Evolutionary conservation across 2,113 vertebrate species (phyloP).

Genomic region (Protomyctophum bolini): DNA sequence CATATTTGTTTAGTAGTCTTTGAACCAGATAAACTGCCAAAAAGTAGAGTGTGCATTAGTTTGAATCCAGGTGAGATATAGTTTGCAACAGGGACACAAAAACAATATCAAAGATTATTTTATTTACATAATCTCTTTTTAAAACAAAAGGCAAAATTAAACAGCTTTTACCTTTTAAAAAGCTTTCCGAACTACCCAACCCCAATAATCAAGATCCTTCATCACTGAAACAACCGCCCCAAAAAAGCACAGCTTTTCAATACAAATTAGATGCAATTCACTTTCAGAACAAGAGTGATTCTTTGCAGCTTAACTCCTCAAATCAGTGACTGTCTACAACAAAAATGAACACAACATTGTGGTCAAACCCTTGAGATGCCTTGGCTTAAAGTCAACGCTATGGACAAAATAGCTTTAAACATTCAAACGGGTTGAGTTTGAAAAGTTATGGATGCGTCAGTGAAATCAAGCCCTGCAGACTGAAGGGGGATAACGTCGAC

Average conservation of each 20-base stretch:
- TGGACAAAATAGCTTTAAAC: slow-evolving; percentile 29
- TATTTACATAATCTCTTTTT: slow-evolving; percentile 75
- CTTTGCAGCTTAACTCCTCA: slow-evolving; percentile 14
- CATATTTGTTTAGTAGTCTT: too few relatives aligned
- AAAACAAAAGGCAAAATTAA: slow-evolving; percentile 67
- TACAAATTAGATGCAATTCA: slow-evolving; percentile 18
- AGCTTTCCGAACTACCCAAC: slow-evolving; percentile 47
- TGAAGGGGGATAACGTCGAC: not conserved
- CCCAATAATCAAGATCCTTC: slow-evolving; percentile 56
- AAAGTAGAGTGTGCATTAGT: too few relatives aligned
- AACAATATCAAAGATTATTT: slow-evolving; percentile 66
- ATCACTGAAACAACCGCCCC: slow-evolving; percentile 32
- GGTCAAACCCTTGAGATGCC: slow-evolving; percentile 26
- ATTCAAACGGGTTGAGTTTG: slow-evolving; percentile 31
- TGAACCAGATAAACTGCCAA: too few relatives aligned
- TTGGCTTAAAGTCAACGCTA: slow-evolving; percentile 4
- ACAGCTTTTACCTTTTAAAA: slow-evolving; percentile 59
- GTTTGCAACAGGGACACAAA: not conserved
- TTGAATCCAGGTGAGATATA: not conserved
- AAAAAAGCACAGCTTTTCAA: slow-evolving; percentile 56
- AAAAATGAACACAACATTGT: slow-evolving; percentile 23
- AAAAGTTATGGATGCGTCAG: slow-evolving; percentile 16
- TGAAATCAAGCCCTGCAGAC: slow-evolving; percentile 1
- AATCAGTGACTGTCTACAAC: slow-evolving; percentile 25
- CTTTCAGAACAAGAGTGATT: slow-evolving; percentile 20